Evolutionary conservation across 1,140 invertebrate species (phyloP), one percentile per base, ranked within the genome.

Genomic region (Macrobrachium nipponense): DNA sequence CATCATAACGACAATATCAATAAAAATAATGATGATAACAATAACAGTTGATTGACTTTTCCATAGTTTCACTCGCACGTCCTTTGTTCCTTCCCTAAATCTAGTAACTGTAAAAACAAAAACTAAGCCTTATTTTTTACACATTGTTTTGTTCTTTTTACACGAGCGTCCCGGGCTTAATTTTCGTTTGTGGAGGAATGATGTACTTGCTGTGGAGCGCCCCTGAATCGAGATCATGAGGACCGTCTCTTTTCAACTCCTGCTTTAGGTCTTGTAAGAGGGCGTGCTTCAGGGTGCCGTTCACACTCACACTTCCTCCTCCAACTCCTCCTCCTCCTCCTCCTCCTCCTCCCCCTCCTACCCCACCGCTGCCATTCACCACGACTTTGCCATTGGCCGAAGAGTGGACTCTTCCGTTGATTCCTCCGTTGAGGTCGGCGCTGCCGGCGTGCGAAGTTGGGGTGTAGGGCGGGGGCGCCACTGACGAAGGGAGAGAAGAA

Each of bases 361-460:
- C 51, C 8, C 82, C 73, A 10, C 51, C 51, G 61, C 58, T 78
- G 2, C 75, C 75, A 78, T 80, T 80, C n/a, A 86, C 78, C 76
- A 75, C 36, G 8, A 70, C 68, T 59, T 92, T 80, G 92, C 92
- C 92, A 90, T 93, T 93, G 80, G 93, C 89, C 81, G 92, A 90
- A 91, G 90, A 90, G 90, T 92, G 90, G 91, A 91, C 81, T 91
- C 91, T 89, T 91, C 91, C 66, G 91, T 94, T 89, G 94, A 95
- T 0, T 95, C 95, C 62, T 95, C 95, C 73, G 95, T 95, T 23
- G 95, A 95, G 59, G 95, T 96, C 3, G 95, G 95, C 3, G 95
- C 94, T 61, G 94, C 44, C 66, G 85, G 79, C 51, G 60, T 87
- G 85, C 2, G 85, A 72, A 3, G 72, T 20, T 17, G 80, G 79